Evolutionary conservation across 2,113 vertebrate species (phyloP), one percentile per base, ranked within the genome.

Genomic region (Pollimyrus isidori): DNA sequence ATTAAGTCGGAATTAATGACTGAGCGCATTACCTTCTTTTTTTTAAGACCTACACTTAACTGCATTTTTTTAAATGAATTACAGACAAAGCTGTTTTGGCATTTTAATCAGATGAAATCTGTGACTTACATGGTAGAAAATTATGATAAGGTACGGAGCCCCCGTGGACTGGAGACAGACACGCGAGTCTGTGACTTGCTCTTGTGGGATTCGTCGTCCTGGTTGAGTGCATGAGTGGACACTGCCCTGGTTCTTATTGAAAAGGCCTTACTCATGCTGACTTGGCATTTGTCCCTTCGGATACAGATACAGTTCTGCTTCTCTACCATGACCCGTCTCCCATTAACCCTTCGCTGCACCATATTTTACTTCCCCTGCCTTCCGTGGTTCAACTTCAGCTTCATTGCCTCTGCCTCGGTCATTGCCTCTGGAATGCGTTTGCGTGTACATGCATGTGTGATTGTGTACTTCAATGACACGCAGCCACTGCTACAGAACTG

Each of bases 1-100:
- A 91, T 92, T 91, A 87, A 86, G 89, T 90, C 52, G 87, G 88
- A 90, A 93, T 92, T 91, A 93, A 92, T 91, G 89, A 92, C 48
- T 30, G 90, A 65, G 87, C n/a, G 48, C 85, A 53, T 89, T 84
- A 45, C 50, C 76, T 83, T 89, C 19, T 53, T 52, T 65, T 88
- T 87, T 87, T 87, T 80, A 62, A 80, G 62, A 49, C 89, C 84
- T 86, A 49, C 82, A 82, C 58, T 89, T 89, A 65, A 19, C 85
- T 87, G n/a, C 85, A 35, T 87, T 46, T 87, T 80, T 73, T 49
- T 56, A 83, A 83, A 62, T 84, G 39, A 89, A 84, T 85, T 62
- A 39, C 4, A 84, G 88, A 42, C 88, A 26, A 80, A 46, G 39
- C 76, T 85, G 50, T 84, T 89, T 84, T 49, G 50, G 45, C 48